Percentiles rank a stretch among this genome's conserved stretches.
Conservation (phyloP, 2,797 vertebrate genomes). For the Prionace glauca region DNA sequence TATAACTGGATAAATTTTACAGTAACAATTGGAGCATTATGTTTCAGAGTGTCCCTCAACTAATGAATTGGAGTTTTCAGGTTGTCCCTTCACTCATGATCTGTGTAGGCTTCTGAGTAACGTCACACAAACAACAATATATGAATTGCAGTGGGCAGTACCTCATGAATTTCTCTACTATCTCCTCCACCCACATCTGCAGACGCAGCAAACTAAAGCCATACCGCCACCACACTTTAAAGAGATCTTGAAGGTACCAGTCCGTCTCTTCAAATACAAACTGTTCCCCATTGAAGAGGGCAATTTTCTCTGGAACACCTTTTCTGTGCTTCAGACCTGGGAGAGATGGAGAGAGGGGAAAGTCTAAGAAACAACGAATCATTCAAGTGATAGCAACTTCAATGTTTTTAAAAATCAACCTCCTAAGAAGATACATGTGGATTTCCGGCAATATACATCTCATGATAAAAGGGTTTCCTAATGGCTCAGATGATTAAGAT, state of each 20-base stretch:
- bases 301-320: constrained; percentile 80
- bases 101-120: neutral
- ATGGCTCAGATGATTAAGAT: neutral
- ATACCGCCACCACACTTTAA: constrained; percentile 96
- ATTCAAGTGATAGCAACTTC: neutral
- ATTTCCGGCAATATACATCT: neutral
- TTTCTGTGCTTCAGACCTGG: constrained; percentile 85
- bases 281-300: constrained; percentile 82
- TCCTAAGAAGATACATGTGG: neutral
- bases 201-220: constrained; percentile 95
- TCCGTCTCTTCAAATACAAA: constrained; percentile 91
- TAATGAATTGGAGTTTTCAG: neutral
- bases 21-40: neutral
- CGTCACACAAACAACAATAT: neutral
- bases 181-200: constrained; percentile 99
- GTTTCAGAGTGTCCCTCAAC: neutral
- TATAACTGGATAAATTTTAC: neutral
- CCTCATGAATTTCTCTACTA: constrained; percentile 99
- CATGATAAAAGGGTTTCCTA: neutral
- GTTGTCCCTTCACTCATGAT: neutral
- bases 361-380: neutral
- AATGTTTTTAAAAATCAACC: neutral
- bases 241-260: constrained; percentile 94
- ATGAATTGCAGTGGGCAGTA: constrained; percentile 44
- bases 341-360: neutral